Percentiles rank a stretch among this genome's conserved stretches.
Evolutionary conservation across 2,113 vertebrate genomes (phyloP).

Genomic region (Nothobranchius kuhntae): DNA sequence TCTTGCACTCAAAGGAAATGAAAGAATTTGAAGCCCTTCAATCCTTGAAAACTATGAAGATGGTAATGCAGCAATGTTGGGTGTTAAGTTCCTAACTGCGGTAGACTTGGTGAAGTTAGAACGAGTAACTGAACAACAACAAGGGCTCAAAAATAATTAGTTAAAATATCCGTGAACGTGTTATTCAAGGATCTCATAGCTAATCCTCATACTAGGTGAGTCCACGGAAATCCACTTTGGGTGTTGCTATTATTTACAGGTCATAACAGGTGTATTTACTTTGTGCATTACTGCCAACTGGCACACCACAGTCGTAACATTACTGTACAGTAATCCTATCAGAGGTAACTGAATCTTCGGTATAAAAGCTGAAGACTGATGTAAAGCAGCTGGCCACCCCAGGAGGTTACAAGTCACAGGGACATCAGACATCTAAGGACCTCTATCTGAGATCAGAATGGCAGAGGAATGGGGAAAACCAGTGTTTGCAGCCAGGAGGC

Average conservation of each 20-base stretch:
- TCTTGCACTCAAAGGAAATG: background rate
- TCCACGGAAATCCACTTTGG: constrained; percentile 46
- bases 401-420: constrained; percentile 37
- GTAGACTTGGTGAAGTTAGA: background rate
- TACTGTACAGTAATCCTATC: constrained; percentile 61
- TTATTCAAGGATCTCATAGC: background rate
- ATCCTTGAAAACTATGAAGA: background rate
- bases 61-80: background rate
- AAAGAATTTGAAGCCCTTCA: background rate
- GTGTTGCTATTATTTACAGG: constrained; percentile 53
- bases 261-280: constrained; percentile 25
- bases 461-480: constrained; percentile 79
- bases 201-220: constrained; percentile 27
- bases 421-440: constrained; percentile 18
- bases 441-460: constrained; percentile 68
- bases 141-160: too few relatives aligned
- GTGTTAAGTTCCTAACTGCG: background rate
- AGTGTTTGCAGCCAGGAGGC: constrained; percentile 74
- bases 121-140: background rate
- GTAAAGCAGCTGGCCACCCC: constrained; percentile 2
- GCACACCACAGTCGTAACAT: constrained; percentile 23
- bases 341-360: constrained; percentile 22
- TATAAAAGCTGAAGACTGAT: constrained; percentile 65
- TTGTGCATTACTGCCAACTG: background rate
- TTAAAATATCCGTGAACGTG: background rate